phyloP scores from a whole-genome alignment of 1,140 invertebrate species.

The Euglossa dilemma region DNA sequence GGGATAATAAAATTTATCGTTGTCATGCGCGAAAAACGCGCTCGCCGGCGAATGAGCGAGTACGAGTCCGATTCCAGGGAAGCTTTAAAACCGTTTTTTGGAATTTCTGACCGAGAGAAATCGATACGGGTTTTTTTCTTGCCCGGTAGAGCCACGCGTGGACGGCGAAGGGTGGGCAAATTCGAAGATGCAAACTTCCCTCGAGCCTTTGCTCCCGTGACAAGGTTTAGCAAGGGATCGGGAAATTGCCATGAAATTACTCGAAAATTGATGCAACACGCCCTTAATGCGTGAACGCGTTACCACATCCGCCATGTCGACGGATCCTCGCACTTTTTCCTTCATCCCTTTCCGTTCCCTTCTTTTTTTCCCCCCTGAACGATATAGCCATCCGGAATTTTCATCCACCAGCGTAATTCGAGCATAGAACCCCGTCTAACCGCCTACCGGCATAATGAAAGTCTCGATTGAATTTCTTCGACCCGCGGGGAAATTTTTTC shows the following conservation, averaged over 20 bases:
- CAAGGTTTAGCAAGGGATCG: conserved; percentile 58
- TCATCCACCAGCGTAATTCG: background rate
- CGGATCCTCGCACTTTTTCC: conserved; percentile 36
- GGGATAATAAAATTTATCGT: too few species aligned
- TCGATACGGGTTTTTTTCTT: conserved; percentile 19
- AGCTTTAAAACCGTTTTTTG: background rate
- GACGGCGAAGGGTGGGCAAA: conserved; percentile 1
- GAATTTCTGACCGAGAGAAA: conserved; percentile 13
- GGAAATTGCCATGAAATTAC: conserved; percentile 80
- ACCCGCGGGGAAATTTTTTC: conserved; percentile 1
- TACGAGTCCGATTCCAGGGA: background rate
- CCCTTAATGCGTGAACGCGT: conserved; percentile 47
- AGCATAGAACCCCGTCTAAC: background rate
- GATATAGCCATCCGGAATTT: conserved; percentile 18
- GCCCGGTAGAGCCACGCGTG: background rate
- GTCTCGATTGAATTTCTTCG: conserved; percentile 25
- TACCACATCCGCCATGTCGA: conserved; percentile 28
- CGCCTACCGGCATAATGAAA: background rate
- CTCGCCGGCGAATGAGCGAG: too few species aligned
- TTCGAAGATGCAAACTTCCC: conserved; percentile 50
- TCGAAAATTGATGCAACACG: conserved; percentile 71
- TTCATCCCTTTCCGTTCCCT: background rate
- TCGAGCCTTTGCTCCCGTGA: conserved; percentile 36
- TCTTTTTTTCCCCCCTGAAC: background rate
- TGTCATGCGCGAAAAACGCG: too few species aligned